Base-by-base conservation (phyloP, 2,113 vertebrate species). In the Hemibagrus wyckioides region DNA sequence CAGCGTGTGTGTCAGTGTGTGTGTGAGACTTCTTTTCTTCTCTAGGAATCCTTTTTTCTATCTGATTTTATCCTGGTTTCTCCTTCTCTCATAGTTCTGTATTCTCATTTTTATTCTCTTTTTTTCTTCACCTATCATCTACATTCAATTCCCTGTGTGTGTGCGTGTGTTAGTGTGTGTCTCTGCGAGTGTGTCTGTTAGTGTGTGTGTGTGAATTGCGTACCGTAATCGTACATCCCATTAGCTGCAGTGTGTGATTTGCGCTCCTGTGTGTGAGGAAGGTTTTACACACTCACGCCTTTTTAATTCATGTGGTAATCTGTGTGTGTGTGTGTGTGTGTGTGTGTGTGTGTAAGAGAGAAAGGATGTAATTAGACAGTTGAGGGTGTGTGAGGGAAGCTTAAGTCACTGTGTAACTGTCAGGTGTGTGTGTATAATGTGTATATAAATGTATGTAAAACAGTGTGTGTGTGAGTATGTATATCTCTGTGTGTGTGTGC, bases 201-300 rank as follows among this genome's bases (percentile, higher is more conserved):
- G 93, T 93, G 91, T 90, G 92, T 89, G 89, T 92, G 90, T 95
- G 63, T 87, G 90, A 93, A 92, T 93, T 92, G 94, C 85, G 61
- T 90, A 88, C 89, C 90, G 91, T 93, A 92, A 89, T 92, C 90
- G 56, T 89, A 90, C 88, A 86, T 90, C 87, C 92, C 87, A 90
- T 91, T 93, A 48, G 25, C 69, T 89, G 28, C 76, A 82, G 73
- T 33, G 52, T 81, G 44, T 61, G 84, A 82, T 85, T 89, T 81
- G 67, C 71, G 50, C 21, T 57, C 15, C 19, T 65, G 69, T 84
- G 65, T 75, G 67, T 52, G 84, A 48, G 73, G 52, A 77, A 14
- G 28, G 41, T 50, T 84, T 84, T 71, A 63, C 80, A 61, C 39
- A n/a, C 36, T 82, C 57, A 41, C 57, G 25, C 80, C 56, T 61